Evolutionary conservation across 2,797 vertebrate genomes (phyloP).

Genomic region (Tinamus major): DNA sequence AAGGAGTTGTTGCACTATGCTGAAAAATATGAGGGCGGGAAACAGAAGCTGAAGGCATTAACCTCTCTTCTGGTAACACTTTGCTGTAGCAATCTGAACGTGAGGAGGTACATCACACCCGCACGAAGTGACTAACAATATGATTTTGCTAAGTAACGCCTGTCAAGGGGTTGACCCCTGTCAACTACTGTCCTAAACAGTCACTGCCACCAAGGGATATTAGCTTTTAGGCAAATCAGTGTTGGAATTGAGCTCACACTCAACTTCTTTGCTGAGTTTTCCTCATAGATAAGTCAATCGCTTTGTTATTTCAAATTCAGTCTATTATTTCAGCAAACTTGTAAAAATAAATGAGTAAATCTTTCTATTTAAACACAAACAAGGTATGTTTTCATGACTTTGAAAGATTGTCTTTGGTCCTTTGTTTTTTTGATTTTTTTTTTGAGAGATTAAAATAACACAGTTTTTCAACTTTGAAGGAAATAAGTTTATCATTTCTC

Average conservation of each 20-base stretch:
- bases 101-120: not conserved
- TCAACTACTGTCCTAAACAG: not conserved
- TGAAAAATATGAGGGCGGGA: not conserved
- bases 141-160: not conserved
- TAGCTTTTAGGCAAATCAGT: not conserved
- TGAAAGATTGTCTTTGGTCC: not conserved
- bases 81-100: not conserved
- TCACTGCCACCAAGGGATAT: not conserved
- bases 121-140: not conserved
- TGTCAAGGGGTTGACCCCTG: too few relatives aligned
- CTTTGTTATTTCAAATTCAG: constrained; percentile 22
- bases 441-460: not conserved
- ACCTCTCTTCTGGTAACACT: not conserved
- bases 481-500: not conserved
- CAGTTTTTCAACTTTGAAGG: not conserved
- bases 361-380: constrained; percentile 9
- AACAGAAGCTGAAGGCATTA: not conserved
- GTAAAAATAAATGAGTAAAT: constrained; percentile 18
- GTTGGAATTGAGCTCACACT: not conserved
- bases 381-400: not conserved
- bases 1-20: not conserved
- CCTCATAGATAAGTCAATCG: not conserved
- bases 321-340: constrained; percentile 29
- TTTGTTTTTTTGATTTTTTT: not conserved
- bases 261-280: not conserved